phyloP scores from a whole-genome alignment of 2,888 invertebrate genomes.

The Idaea aversata region DNA sequence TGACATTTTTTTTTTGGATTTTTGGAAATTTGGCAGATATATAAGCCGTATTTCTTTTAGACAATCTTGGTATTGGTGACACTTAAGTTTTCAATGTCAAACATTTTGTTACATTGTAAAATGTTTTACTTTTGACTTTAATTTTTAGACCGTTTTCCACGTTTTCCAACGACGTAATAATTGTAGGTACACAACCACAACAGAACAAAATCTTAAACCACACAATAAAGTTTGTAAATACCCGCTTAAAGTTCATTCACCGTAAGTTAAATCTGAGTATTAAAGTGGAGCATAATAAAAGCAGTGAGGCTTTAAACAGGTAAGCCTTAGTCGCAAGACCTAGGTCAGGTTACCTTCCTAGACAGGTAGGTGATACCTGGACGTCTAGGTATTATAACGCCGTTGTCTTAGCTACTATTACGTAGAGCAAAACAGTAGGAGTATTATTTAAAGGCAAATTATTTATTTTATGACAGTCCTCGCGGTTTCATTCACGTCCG shows the following conservation, averaged over 20 bases:
- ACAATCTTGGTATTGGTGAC: too few relatives aligned
- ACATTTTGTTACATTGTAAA: too few relatives aligned
- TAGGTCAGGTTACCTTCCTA: conserved; percentile 61
- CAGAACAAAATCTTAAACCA: neutral
- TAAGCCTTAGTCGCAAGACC: conserved; percentile 53
- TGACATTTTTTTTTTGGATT: too few relatives aligned
- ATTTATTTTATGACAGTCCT: too few relatives aligned
- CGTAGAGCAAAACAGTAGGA: neutral
- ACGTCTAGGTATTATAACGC: neutral
- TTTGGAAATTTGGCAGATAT: too few relatives aligned
- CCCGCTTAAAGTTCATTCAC: conserved; percentile 20
- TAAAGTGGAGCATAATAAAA: conserved; percentile 58
- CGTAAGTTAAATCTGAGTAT: conserved; percentile 54
- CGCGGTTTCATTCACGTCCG: too few relatives aligned
- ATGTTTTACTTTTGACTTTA: conserved; percentile 6
- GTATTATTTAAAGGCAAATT: neutral
- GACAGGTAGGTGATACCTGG: conserved; percentile 49
- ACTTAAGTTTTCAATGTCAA: too few relatives aligned
- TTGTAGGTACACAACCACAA: neutral
- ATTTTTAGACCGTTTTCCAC: conserved; percentile 13
- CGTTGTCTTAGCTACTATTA: neutral
- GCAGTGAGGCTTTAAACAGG: conserved; percentile 48
- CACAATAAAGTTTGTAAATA: conserved; percentile 5
- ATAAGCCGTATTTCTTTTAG: too few relatives aligned
- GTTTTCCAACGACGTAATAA: conserved; percentile 8